Evolutionary conservation across 2,797 vertebrate genomes (phyloP).

Genomic region (Mormyrops attenuatus): DNA sequence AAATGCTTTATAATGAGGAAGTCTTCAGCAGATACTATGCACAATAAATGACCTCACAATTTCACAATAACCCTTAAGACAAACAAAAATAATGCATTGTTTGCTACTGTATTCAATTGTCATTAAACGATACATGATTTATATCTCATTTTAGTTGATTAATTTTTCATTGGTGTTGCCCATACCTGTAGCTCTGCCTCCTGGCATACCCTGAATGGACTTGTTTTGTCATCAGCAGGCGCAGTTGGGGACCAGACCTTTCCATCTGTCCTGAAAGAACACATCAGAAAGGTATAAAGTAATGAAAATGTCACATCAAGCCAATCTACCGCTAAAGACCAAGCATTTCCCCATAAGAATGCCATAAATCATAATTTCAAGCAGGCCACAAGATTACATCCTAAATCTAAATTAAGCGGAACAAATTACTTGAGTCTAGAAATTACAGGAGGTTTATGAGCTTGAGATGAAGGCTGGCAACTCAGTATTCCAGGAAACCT

Average conservation of each 20-base stretch:
- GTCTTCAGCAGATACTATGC: neutral
- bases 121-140: neutral
- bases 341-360: neutral
- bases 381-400: neutral
- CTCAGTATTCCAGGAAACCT: neutral
- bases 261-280: constrained; percentile 72
- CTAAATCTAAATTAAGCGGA: neutral
- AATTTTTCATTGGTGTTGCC: neutral
- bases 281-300: constrained; percentile 40
- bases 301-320: neutral
- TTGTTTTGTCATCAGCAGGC: constrained; percentile 79
- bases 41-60: neutral
- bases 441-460: neutral
- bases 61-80: neutral
- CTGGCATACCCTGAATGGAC: constrained; percentile 68
- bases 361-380: neutral
- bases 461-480: neutral
- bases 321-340: neutral
- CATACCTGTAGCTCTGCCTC: constrained; percentile 82
- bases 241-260: constrained; percentile 71
- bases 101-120: neutral
- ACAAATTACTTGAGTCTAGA: neutral
- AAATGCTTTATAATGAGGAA: constrained; percentile 29
- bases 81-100: neutral
- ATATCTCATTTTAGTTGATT: neutral